Base-by-base conservation (phyloP, 1,140 invertebrate species). In the Atopsyche davidsoni region DNA sequence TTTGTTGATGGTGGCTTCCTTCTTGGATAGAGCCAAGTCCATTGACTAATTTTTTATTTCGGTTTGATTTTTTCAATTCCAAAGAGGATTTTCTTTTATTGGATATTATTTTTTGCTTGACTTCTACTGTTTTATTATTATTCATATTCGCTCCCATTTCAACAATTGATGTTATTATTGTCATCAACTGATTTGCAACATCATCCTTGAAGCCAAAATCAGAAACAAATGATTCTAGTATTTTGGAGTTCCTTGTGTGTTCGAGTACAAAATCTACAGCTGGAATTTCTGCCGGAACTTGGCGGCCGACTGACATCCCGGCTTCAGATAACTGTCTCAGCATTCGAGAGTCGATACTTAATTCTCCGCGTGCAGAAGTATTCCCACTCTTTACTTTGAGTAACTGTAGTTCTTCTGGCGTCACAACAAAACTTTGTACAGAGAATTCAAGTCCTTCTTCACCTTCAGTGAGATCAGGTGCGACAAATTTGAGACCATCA, bases 371-470 rank as follows among this genome's bases (percentile, higher is more conserved):
- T 35, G 75, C 70, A 11, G 73, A 72, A 18, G 73, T 69, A 9
- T 75, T 72, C 57, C 64, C 79, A 28, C 75, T 75, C 59, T 76
- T 75, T 1, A 79, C 77, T 60, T 79, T 78, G 11, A 85, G 63
- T 13, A 85, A 59, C 47, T 74, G 75, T 2, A 85, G 58, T 64
- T 85, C 83, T 64, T 85, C 83, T 2, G 81, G 80, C 19, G 80
- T 82, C 1, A 86, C 79, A 55, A 85, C 79, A 64, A 86, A 87
- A 36, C 83, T 82, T 70, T 87, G 84, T 4, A 87, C 81, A 10
- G 81, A 83, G 64, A 85, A 85, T 62, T 85, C 79, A 11, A 80
- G 76, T 9, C 81, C 81, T 62, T 82, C 79, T 21, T 79, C 75
- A 2, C 77, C 79, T 59, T 81, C 79, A 2, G 70, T 75, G 7